phyloP scores from a whole-genome alignment of 2,113 vertebrate genomes.

The Malurus elegans region DNA sequence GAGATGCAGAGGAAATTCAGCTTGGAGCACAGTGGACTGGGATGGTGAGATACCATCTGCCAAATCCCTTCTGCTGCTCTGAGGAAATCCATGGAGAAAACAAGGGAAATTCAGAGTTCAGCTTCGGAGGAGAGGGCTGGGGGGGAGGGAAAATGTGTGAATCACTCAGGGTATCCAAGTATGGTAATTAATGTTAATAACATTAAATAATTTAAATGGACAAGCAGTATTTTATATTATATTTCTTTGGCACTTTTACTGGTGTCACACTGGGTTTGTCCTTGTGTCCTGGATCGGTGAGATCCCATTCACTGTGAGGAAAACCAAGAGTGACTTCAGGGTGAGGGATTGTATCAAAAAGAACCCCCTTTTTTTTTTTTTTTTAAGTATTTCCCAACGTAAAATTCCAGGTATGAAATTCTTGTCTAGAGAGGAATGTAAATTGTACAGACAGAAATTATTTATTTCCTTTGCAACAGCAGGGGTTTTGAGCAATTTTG shows the following conservation, averaged over 20 bases:
- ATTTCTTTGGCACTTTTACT: constrained; percentile 48
- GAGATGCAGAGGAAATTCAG: not conserved
- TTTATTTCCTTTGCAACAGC: not conserved
- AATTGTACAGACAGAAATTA: not conserved
- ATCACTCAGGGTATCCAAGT: not conserved
- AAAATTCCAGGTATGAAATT: not conserved
- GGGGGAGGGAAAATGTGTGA: not conserved
- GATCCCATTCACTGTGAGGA: not conserved
- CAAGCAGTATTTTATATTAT: constrained; percentile 41
- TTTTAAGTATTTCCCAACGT: not conserved
- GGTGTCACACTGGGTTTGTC: constrained; percentile 21
- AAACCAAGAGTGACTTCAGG: not conserved
- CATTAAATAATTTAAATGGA: constrained; percentile 52
- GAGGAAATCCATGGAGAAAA: not conserved
- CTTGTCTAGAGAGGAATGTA: not conserved
- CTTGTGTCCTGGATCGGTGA: not conserved
- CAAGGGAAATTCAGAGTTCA: not conserved
- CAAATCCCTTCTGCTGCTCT: not conserved
- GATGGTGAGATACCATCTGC: not conserved
- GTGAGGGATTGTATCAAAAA: not conserved
- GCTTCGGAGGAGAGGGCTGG: not conserved
- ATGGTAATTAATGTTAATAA: constrained; percentile 39
- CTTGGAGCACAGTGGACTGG: not conserved
- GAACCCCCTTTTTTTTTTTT: not conserved
- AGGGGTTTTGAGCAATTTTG: not conserved